Evolutionary conservation across 2,888 invertebrate genomes (phyloP), one percentile per base, ranked within the genome.

Genomic region (Caenorhabditis sp.): DNA sequence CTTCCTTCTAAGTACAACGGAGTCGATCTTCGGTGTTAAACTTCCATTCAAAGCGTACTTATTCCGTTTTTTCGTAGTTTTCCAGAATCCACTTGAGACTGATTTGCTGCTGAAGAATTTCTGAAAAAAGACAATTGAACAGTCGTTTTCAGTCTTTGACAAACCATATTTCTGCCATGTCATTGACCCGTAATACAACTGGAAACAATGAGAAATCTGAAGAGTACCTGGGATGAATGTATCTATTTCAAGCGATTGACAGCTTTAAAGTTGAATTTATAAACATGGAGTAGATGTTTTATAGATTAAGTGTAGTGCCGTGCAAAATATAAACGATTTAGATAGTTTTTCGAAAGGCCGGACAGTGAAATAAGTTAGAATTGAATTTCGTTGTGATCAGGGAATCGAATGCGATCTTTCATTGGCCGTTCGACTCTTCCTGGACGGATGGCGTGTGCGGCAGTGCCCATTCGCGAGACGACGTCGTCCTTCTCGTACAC

Each of bases 401-500:
- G 68, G 24, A 59, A 59, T 15, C n/a, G 41, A 11, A 68, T 52
- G 1, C 68, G 41, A 2, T 68, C 58, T 17, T 41, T 41, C 41
- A 68, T 58, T 11, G 68, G 59, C 2, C 68, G 58, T 13, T 58
- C 52, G 0, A 48, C 43, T 35, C 52, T 37, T 52, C 68, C 68
- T 4, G 68, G 68, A 32, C 68, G 50, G 2, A 68, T n/a, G 3
- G 68, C 50, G 13, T 50, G 41, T 2, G 68, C 58, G 13, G 68
- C 30, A 11, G 58, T 37, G 6, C 68, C 68, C 58, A 59, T 58
- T 13, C 68, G 58, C 5, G 68, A 22, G 8, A 68, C 58, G 13
- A 68, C 58, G 15, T 68, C 68, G 24, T 66, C 76, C 39, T 66
- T 72, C 20, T 72, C 62, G 39, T 78, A 68, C 2, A n/a, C 30